Evolutionary conservation across 1,140 invertebrate species (phyloP), one percentile per base, ranked within the genome.

Genomic region (Carcinoscorpius rotundicauda): DNA sequence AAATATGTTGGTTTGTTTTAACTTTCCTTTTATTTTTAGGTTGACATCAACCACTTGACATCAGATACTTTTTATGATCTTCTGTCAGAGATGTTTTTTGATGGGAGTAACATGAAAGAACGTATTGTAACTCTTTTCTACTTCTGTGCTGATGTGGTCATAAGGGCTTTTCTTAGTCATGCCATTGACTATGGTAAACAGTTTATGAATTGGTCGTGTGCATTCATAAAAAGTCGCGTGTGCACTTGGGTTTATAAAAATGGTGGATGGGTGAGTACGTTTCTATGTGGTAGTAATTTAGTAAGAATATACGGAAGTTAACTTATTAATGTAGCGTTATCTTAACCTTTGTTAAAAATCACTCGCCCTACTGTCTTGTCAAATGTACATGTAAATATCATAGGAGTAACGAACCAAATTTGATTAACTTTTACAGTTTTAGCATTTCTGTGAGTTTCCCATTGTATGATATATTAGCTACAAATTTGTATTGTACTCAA

Each of bases 81-180:
- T 11, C 60, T 74, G 48, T 56, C 66, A 10, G 68, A 68, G 52
- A 64, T 73, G 4, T 70, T 72, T 62, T 66, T 51, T 57, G 70
- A 71, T 50, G 73, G 70, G 53, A 71, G 72, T 4, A 72, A 77
- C 48, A 78, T 75, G 10, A 71, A 68, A 29, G 73, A 77, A 65
- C 67, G 76, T 62, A 76, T 79, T 60, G 68, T 78, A 8, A 74
- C 77, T 4, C 62, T 79, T n/a, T 78, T 79, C 64, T 78, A 73
- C 68, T 79, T 79, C 70, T 78, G 78, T 63, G 72, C 75, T n/a
- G 78, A 79, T 66, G 68, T 78, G 61, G 76, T 76, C 49, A 73
- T 78, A 51, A 64, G 69, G 55, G 71, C 74, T 3, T 63, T 76
- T 9, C 64, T 64, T 51, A 61, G 50, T 50, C 62, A 48, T 60